phyloP scores from a whole-genome alignment of 2,888 invertebrate genomes.

The Vanessa cardui region DNA sequence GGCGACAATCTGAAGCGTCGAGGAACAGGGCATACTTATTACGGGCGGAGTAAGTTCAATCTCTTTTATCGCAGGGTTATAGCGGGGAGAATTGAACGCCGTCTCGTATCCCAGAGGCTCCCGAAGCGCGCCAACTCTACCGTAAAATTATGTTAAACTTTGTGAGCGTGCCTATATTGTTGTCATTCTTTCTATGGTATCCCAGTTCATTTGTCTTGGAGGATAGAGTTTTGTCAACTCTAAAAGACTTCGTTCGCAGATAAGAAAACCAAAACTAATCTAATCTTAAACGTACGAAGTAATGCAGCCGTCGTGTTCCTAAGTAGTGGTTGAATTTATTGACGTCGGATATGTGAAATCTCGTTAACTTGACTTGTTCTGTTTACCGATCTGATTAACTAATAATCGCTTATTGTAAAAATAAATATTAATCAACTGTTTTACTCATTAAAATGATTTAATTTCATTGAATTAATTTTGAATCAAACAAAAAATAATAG shows the following conservation, averaged over 20 bases:
- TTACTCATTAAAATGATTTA: not conserved
- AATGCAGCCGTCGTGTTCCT: no score
- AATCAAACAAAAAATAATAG: conserved; percentile 29
- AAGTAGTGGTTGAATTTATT: no score
- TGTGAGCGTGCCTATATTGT: conserved; percentile 61
- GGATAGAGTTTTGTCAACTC: conserved; percentile 34
- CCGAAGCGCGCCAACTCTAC: conserved; percentile 65
- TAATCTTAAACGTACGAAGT: not conserved
- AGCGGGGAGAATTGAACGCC: conserved; percentile 69
- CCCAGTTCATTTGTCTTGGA: conserved; percentile 47
- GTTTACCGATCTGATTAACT: no score
- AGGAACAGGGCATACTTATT: conserved; percentile 65
- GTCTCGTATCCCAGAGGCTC: conserved; percentile 61
- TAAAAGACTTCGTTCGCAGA: not conserved
- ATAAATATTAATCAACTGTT: not conserved
- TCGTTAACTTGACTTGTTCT: no score
- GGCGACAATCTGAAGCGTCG: conserved; percentile 54
- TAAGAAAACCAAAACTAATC: conserved; percentile 9
- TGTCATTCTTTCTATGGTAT: conserved; percentile 57
- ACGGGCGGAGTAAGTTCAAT: conserved; percentile 76
- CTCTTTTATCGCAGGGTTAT: conserved; percentile 77
- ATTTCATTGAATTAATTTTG: conserved; percentile 15
- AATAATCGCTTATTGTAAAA: not conserved
- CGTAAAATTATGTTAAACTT: conserved; percentile 79
- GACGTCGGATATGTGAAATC: no score